Base-by-base conservation (phyloP, 1,140 invertebrate species). In the Druon quercuslanigerum region DNA sequence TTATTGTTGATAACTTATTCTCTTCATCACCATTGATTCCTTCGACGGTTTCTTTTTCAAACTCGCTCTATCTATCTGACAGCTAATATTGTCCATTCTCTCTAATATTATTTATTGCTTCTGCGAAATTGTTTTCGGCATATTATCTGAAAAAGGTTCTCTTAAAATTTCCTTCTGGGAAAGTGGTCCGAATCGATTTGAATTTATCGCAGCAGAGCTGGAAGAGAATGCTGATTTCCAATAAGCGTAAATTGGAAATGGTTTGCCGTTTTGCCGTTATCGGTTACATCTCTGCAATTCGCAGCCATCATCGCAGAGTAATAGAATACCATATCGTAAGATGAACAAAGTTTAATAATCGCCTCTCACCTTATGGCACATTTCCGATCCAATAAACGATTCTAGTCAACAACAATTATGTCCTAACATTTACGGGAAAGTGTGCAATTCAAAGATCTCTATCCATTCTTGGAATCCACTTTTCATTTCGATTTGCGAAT, bases 331-430 rank as follows among this genome's bases (percentile, higher is more conserved):
- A 25, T 25, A 46, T 40, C 14, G 33, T 46, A 40, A 40, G 60
- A 66, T 46, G 60, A 66, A 66, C 60, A 40, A 66, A 66, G 46
- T 60, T n/a, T n/a, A n/a, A 46, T 66, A 66, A 66, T 66, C 14
- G 16, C 33, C 60, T 66, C 60, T 66, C 40, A 9, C 25, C 40
- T 66, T 46, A 33, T 46, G 60, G 33, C 14, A 66, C 40, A 66
- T 66, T 66, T 46, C 60, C 40, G 60, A 66, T 66, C 33, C 33
- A 66, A 66, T 66, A 66, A 66, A 66, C 33, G 25, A 66, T 66
- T 66, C 60, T 66, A 14, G 33, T 25, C 60, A 66, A 66, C 33
- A 66, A 66, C 46, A 16, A 40, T 66, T 6, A 3, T 66, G 16
- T 66, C 46, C 33, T 40, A 6, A 40, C 60, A 40, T 14, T 66